A percentile compares a stretch with the other conserved stretches of the same genome.
phyloP scores from a whole-genome alignment of 2,113 vertebrate species.

The Nettapus auritus region DNA sequence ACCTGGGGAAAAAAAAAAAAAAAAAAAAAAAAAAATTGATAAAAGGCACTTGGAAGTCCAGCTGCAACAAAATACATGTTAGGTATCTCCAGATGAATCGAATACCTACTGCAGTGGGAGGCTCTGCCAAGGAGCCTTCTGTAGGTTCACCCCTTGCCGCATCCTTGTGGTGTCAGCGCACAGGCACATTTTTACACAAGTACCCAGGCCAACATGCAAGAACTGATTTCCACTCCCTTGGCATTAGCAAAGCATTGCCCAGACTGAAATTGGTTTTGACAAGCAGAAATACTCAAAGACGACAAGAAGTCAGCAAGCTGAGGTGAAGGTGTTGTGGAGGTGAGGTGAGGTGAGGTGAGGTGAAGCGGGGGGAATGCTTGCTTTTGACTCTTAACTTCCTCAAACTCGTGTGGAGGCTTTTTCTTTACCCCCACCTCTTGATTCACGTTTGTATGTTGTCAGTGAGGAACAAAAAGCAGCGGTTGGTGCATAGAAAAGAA shows the following conservation, averaged over 20 bases:
- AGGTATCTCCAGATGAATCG: not conserved
- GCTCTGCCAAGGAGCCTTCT: not conserved
- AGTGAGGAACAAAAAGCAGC: rapidly evolving
- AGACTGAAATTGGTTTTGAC: not conserved
- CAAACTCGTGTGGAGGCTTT: not conserved
- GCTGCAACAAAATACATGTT: not conserved
- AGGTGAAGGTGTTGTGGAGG: too few relatives aligned
- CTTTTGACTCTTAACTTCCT: not conserved
- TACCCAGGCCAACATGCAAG: rapidly evolving
- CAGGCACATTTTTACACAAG: rapidly evolving
- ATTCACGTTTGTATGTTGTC: rapidly evolving
- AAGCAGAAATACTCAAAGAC: not conserved
- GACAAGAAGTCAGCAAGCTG: not conserved
- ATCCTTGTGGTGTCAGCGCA: not conserved
- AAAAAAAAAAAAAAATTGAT: not conserved
- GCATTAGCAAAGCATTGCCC: rapidly evolving
- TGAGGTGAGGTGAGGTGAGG: too few relatives aligned
- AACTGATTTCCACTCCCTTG: not conserved
- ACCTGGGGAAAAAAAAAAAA: not conserved
- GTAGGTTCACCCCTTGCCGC: not conserved
- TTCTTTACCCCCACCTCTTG: not conserved
- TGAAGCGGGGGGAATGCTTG: not conserved
- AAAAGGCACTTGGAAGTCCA: not conserved
- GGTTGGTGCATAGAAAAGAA: not conserved
- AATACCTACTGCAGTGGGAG: not conserved